Evolutionary conservation across 2,888 invertebrate species (phyloP).

Genomic region (Kryphioiulus occultus): DNA sequence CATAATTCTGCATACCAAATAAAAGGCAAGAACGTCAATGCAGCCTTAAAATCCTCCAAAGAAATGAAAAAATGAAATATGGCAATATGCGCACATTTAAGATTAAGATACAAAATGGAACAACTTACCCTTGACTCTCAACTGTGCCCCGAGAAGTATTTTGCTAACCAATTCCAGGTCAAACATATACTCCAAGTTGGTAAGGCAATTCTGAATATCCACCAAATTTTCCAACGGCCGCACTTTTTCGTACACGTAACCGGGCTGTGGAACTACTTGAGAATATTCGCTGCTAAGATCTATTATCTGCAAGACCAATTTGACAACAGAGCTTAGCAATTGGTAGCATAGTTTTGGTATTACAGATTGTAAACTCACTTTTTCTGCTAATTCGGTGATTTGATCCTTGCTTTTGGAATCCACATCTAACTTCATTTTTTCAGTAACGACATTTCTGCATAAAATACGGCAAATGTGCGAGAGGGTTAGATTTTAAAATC

Average conservation of each 20-base stretch:
- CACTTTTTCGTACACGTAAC: conserved; percentile 63
- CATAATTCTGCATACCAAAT: too few relatives aligned
- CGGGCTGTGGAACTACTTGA: conserved; percentile 64
- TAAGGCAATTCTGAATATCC: conserved; percentile 59
- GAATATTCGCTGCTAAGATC: conserved; percentile 65
- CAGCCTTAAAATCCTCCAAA: too few relatives aligned
- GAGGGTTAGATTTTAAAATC: not conserved
- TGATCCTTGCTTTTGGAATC: conserved; percentile 54
- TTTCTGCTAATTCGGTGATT: conserved; percentile 59
- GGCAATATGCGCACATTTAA: too few relatives aligned
- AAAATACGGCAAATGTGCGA: not conserved
- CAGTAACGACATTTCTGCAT: conserved; percentile 53
- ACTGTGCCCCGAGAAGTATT: conserved; percentile 61
- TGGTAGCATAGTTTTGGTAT: not conserved
- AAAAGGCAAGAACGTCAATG: too few relatives aligned
- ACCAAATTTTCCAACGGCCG: conserved; percentile 60
- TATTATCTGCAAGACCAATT: conserved; percentile 58
- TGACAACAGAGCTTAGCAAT: not conserved
- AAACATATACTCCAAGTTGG: conserved; percentile 60
- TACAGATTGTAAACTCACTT: conserved; percentile 53
- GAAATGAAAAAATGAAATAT: too few relatives aligned
- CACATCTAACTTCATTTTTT: conserved; percentile 54
- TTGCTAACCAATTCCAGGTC: conserved; percentile 63
- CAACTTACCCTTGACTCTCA: conserved; percentile 58
- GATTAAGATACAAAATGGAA: not conserved